Conservation (phyloP, 2,888 invertebrate species). For the Nesidiocoris tenuis region DNA sequence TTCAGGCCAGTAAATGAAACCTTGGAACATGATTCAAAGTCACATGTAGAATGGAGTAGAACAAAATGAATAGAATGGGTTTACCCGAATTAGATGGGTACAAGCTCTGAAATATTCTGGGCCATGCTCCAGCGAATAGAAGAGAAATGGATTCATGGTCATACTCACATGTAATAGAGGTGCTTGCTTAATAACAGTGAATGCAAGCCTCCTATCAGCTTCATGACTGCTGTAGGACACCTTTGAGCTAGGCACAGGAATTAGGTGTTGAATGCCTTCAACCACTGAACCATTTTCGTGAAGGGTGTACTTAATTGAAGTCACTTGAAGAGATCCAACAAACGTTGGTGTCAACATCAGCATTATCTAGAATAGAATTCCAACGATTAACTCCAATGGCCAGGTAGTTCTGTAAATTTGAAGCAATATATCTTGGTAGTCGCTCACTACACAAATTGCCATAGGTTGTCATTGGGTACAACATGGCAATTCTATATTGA, state of each 20-base stretch:
- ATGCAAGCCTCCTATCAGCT: constrained; percentile 67
- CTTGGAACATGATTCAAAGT: constrained; percentile 58
- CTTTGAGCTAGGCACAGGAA: constrained; percentile 27
- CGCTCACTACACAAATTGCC: no score
- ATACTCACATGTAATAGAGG: constrained; percentile 77
- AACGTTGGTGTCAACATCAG: constrained; percentile 72
- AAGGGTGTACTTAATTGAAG: constrained; percentile 70
- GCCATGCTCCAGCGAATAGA: no score
- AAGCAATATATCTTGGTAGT: no score
- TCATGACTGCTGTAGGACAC: constrained; percentile 23
- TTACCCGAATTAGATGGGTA: no score
- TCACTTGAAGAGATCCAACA: constrained; percentile 70
- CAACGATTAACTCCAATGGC: not conserved
- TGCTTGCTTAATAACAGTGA: constrained; percentile 74
- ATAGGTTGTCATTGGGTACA: no score
- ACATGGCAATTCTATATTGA: no score
- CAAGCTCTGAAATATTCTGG: no score
- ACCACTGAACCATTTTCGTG: constrained; percentile 52
- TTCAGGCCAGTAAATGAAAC: constrained; percentile 69
- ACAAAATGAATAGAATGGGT: no score
- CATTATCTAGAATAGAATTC: constrained; percentile 57
- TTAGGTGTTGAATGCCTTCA: constrained; percentile 47
- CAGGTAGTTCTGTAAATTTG: not conserved
- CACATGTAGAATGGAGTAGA: no score
- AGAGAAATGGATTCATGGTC: no score